Percentiles rank a stretch among this genome's conserved stretches.
phyloP scores from a whole-genome alignment of 2,888 invertebrate genomes.

The Zeuzera pyrina region DNA sequence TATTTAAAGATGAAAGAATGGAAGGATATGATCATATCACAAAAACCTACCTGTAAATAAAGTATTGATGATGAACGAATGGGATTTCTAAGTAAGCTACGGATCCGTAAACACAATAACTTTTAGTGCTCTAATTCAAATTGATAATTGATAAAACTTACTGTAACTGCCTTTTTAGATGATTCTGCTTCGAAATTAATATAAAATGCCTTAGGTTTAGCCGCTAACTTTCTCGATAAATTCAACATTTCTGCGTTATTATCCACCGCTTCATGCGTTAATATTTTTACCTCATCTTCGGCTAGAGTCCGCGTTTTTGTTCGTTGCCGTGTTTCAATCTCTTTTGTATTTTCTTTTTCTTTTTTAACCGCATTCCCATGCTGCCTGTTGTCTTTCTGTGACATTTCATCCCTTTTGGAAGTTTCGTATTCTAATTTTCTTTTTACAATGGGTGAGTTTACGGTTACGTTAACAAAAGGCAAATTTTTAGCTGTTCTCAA shows the following conservation, averaged over 20 bases:
- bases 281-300: constrained; percentile 54
- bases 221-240: constrained; percentile 33
- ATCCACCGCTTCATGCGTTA: constrained; percentile 38
- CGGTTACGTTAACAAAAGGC: constrained; percentile 36
- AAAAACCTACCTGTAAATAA: too few relatives aligned
- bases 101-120: too few relatives aligned
- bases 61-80: too few relatives aligned
- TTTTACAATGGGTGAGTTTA: constrained; percentile 46
- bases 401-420: constrained; percentile 6
- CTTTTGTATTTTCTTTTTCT: constrained; percentile 10
- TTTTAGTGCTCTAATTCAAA: too few relatives aligned
- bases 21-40: too few relatives aligned
- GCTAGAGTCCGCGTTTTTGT: constrained; percentile 56
- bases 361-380: constrained; percentile 11
- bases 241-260: constrained; percentile 54
- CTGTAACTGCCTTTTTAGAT: too few relatives aligned
- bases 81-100: too few relatives aligned
- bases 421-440: constrained; percentile 7
- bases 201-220: constrained; percentile 56
- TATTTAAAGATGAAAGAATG: too few relatives aligned
- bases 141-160: too few relatives aligned
- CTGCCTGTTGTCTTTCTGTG: constrained; percentile 3
- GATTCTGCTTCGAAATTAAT: constrained; percentile 39
- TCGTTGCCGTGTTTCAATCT: constrained; percentile 29
- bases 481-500: constrained; percentile 22